Base-by-base conservation (phyloP, 1,140 invertebrate species). In the Aphaenogaster ashmeadi region DNA sequence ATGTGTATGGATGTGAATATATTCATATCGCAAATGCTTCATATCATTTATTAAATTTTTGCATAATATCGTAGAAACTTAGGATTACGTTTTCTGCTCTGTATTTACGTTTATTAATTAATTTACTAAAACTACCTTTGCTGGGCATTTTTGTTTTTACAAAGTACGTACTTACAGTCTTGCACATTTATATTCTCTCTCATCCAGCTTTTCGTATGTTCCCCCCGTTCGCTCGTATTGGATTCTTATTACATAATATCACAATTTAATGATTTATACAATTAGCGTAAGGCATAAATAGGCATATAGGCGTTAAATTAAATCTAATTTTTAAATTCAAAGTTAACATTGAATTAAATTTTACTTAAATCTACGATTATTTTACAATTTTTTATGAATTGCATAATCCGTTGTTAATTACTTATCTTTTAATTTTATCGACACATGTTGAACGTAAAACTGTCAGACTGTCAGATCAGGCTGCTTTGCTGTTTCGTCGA, bases 391-490 rank as follows among this genome's bases (percentile, higher is more conserved):
- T 44, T 21, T 13, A 11, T 21, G 0, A 44, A 44, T 44, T 44
- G 38, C n/a, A 13, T 21, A 44, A 67, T 67, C n/a, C 44, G n/a
- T 13, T n/a, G n/a, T n/a, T n/a, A n/a, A n/a, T n/a, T 44, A 41
- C 5, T 67, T 67, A 41, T 67, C 5, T 67, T 21, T 44, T 44
- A 44, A 41, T 9, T 67, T 21, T 67, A 44, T 67, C 18, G 38
- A 67, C 38, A 67, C 5, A 21, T 44, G 38, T 67, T n/a, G 1
- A 6, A 21, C 11, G 38, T 44, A 21, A 67, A 67, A 13, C 64
- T 67, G 9, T 66, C 36, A 66, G 38, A 13, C 62, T 66, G 64
- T 67, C 64, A 44, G 38, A 44, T 67, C 64, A 67, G 38, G 11
- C 38, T 44, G 64, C n/a, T 67, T 21, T 33, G 58, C 11, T 33